Conservation (phyloP, 2,113 vertebrate species). For the Euleptes europaea region DNA sequence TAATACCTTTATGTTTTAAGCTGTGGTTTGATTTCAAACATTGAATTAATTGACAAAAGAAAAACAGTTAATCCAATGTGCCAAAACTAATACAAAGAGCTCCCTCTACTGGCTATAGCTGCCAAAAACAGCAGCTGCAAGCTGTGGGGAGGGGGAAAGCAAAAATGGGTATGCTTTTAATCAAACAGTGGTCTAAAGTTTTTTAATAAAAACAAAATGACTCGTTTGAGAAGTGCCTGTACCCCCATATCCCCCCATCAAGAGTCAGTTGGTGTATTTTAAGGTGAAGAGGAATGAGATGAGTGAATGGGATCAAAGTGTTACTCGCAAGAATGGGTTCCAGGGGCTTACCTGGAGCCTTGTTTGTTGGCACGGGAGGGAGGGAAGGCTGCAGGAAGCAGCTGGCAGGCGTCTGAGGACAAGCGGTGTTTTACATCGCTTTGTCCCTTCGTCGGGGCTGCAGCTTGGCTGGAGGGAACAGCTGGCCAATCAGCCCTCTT, state of each 20-base stretch:
- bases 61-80: neutral
- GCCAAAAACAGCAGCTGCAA: neutral
- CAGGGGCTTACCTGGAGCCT: too few species aligned
- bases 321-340: too few species aligned
- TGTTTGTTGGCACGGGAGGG: too few species aligned
- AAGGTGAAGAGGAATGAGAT: neutral
- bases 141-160: accelerated
- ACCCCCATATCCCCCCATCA: neutral
- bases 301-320: neutral
- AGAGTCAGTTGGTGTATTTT: neutral
- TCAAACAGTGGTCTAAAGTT: accelerated
- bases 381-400: too few species aligned
- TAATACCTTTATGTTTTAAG: constrained; percentile 70
- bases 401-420: too few species aligned
- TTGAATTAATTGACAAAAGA: constrained; percentile 59
- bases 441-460: too few species aligned
- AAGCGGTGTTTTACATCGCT: too few species aligned
- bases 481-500: too few species aligned
- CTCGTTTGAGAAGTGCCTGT: neutral
- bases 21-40: constrained; percentile 63
- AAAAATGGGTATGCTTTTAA: neutral
- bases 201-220: neutral
- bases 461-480: too few species aligned
- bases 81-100: constrained; percentile 69
- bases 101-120: constrained; percentile 70